Evolutionary conservation across 2,888 invertebrate genomes (phyloP).

Genomic region (Arge pagana): DNA sequence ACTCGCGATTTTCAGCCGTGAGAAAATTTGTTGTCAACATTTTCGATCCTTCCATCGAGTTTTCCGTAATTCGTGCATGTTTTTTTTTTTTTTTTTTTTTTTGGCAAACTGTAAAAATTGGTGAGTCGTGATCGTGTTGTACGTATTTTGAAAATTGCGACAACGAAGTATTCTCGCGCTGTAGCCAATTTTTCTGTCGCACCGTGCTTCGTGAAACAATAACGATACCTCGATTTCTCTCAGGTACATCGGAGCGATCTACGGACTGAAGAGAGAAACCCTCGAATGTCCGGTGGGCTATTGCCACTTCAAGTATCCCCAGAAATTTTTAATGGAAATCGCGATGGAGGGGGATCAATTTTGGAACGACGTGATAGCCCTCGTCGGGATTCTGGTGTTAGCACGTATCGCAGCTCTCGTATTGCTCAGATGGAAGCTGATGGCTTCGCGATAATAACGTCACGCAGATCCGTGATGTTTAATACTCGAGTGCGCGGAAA

Average conservation of each 20-base stretch:
- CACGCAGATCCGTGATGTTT: no score
- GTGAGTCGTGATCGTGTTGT: neutral
- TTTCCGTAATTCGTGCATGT: neutral
- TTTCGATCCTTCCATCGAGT: neutral
- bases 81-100: neutral
- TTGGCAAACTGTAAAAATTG: constrained; percentile 44
- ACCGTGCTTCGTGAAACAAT: no score
- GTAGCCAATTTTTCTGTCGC: no score
- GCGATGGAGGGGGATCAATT: constrained; percentile 82
- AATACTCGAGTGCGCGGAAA: no score
- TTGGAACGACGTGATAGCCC: constrained; percentile 79
- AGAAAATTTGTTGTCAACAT: neutral
- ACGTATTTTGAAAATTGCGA: neutral
- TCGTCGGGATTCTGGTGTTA: constrained; percentile 70
- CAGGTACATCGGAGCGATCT: constrained; percentile 76
- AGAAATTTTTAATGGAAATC: constrained; percentile 80
- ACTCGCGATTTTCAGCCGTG: no score
- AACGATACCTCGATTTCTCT: no score
- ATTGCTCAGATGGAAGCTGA: constrained; percentile 78
- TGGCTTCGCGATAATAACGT: constrained; percentile 71
- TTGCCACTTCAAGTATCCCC: constrained; percentile 83
- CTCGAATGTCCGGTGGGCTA: constrained; percentile 80
- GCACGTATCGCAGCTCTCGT: constrained; percentile 71
- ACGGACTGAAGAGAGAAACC: constrained; percentile 75
- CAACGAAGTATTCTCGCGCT: neutral